Percentiles rank a stretch among this genome's conserved stretches.
These are phyloP conservation scores for Amaurobius ferox DNA, from an alignment of 2,888 invertebrate species.

Conservation along the genomic window DNA sequence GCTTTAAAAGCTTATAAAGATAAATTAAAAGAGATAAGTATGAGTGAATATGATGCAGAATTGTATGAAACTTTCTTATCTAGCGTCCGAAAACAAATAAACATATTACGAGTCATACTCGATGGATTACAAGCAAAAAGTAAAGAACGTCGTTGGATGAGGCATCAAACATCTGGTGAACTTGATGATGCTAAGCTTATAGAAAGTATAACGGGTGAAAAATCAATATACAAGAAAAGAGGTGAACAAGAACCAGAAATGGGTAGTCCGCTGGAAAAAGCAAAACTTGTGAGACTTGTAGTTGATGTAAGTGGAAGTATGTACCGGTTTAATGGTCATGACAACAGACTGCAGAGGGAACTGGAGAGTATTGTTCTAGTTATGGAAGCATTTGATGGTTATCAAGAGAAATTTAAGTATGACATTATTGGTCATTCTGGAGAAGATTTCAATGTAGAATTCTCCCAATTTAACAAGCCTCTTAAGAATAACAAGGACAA, in stretches of 20 bases:
- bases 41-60: conserved; percentile 95
- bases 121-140: conserved; percentile 89
- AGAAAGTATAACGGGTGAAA: conserved; percentile 95
- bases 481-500: conserved; percentile 93
- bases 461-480: conserved; percentile 80
- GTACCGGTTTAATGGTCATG: conserved; percentile 98
- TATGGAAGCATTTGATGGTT: conserved; percentile 93
- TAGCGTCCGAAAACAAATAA: conserved; percentile 82
- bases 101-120: conserved; percentile 89
- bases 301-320: conserved; percentile 97
- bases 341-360: conserved; percentile 92
- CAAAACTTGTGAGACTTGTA: conserved; percentile 90
- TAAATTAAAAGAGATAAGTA: conserved; percentile 90
- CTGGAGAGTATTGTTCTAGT: conserved; percentile 92
- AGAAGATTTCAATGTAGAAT: conserved; percentile 85
- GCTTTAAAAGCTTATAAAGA: conserved; percentile 91
- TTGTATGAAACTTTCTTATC: conserved; percentile 89
- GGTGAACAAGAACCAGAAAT: conserved; percentile 91
- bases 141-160: conserved; percentile 94
- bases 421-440: conserved; percentile 97
- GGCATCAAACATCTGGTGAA: conserved; percentile 96
- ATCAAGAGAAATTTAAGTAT: conserved; percentile 86
- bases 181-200: conserved; percentile 96
- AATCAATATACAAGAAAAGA: conserved; percentile 90
- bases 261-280: conserved; percentile 90